Percentiles rank a stretch among this genome's conserved stretches.
These are phyloP conservation scores for Athripsodes cinereus DNA, from an alignment of 2,888 invertebrate species.

Conservation along the genomic window DNA sequence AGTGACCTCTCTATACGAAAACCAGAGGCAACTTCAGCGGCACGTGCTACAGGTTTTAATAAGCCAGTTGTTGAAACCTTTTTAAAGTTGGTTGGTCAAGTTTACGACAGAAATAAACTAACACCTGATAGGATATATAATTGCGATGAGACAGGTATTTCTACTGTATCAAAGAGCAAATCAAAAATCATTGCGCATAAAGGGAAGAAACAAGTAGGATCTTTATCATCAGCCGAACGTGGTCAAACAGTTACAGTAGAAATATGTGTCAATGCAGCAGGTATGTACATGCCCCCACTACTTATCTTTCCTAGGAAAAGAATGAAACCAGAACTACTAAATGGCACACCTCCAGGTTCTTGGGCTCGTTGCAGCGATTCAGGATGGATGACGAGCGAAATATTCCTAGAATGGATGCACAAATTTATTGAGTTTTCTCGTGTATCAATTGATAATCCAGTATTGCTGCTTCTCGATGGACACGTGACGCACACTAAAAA, in stretches of 20 bases:
- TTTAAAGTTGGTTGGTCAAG: neutral
- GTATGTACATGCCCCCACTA: neutral
- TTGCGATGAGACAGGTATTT: constrained; percentile 4
- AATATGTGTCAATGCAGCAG: neutral
- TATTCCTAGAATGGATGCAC: neutral
- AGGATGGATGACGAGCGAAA: neutral
- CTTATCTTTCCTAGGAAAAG: neutral
- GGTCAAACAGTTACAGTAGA: neutral
- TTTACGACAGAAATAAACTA: neutral
- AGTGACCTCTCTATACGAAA: neutral
- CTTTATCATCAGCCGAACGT: neutral
- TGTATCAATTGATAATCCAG: neutral
- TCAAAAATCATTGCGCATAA: neutral
- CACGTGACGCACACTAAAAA: neutral
- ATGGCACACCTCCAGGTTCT: neutral
- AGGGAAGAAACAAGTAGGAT: constrained; percentile 3
- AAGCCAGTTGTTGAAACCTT: neutral
- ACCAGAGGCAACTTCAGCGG: neutral
- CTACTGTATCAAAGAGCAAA: neutral
- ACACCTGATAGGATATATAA: neutral
- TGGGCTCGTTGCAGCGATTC: neutral
- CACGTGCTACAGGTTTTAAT: neutral
- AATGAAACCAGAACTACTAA: neutral
- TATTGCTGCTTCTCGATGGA: neutral
- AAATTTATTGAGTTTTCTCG: neutral